Percentiles rank a stretch among this genome's conserved stretches.
Conservation (phyloP, 2,113 vertebrate genomes). For the Tinamus guttatus region DNA sequence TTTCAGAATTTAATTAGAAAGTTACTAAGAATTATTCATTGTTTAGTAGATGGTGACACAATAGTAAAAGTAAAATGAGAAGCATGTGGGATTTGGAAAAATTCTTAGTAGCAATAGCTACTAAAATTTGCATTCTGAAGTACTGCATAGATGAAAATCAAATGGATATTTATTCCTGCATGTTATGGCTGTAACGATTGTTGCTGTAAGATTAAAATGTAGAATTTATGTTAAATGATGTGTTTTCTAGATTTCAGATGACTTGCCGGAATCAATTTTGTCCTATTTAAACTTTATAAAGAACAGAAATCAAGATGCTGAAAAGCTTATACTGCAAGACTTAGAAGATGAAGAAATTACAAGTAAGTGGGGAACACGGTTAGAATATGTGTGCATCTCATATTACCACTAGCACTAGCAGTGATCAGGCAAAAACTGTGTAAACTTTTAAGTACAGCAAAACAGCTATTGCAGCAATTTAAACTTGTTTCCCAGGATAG, state of each 20-base stretch:
- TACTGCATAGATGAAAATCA: neutral
- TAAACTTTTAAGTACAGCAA: neutral
- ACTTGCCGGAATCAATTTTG: conserved; percentile 84
- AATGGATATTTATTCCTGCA: neutral
- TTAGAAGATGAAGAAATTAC: conserved; percentile 72
- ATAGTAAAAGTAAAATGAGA: neutral
- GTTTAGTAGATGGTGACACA: neutral
- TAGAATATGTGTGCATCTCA: neutral
- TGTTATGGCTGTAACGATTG: neutral
- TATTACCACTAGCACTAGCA: neutral
- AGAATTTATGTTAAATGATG: neutral
- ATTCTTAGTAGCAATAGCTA: neutral
- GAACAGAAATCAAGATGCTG: conserved; percentile 77
- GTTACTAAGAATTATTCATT: neutral
- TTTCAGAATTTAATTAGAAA: neutral
- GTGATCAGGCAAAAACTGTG: neutral
- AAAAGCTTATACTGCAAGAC: conserved; percentile 83
- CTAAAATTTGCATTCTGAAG: neutral
- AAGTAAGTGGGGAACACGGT: conserved; percentile 55
- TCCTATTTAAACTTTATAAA: conserved; percentile 82
- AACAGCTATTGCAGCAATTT: neutral
- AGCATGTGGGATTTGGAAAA: neutral
- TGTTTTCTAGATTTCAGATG: conserved; percentile 73
- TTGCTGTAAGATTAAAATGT: neutral
- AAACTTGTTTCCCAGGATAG: neutral